Evolutionary conservation across 1,140 invertebrate species (phyloP).

Genomic region (Batillaria attramentaria): DNA sequence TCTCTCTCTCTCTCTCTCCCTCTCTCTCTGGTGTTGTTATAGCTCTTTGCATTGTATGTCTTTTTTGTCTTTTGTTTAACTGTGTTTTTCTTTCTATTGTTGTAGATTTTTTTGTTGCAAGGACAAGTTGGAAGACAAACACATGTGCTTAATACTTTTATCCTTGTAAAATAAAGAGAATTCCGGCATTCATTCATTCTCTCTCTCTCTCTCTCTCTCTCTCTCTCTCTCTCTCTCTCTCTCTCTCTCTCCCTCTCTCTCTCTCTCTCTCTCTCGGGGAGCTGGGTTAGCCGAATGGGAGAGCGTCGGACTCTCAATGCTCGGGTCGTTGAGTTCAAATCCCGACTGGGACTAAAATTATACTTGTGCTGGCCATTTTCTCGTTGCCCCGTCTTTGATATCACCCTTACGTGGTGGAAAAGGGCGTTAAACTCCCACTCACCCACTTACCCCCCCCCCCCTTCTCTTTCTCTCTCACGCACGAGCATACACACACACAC

Average conservation of each 20-base stretch:
- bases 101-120: no score
- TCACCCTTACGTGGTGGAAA: not conserved
- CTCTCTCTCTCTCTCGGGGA: constrained; percentile 18
- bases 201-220: constrained; percentile 16
- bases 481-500: no score
- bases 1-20: not conserved
- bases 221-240: no score
- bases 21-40: not conserved
- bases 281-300: no score
- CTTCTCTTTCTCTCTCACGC: no score
- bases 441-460: not conserved
- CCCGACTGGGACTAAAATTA: no score
- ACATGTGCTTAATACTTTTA: not conserved
- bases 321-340: no score
- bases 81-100: not conserved
- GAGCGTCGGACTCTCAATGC: no score
- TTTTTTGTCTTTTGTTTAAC: not conserved
- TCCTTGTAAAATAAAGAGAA: no score
- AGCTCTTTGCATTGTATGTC: not conserved
- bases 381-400: not conserved
- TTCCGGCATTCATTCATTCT: constrained; percentile 8
- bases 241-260: constrained; percentile 14
- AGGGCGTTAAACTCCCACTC: not conserved
- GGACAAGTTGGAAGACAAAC: no score
- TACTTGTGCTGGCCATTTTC: not conserved